Base-by-base conservation (phyloP, 1,140 invertebrate genomes). In the Zaprionus inermis region DNA sequence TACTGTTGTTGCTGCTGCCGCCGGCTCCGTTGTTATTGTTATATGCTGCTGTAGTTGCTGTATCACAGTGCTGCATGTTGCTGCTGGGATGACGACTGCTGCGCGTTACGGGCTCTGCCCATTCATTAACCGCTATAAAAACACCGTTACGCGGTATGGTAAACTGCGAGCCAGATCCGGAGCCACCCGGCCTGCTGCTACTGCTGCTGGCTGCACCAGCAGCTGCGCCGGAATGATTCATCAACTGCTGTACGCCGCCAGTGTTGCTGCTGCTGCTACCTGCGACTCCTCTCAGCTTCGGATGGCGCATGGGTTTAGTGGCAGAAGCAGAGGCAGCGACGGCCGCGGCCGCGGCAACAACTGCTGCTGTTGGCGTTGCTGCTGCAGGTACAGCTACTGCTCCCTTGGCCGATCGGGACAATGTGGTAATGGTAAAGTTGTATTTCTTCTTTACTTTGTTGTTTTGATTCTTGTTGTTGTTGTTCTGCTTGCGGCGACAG, bases 61-160 rank as follows among this genome's bases (percentile, higher is more conserved):
- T 76, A 76, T 76, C 73, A 76, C 73, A 76, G 9, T 64, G 71
- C 24, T 86, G 54, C 57, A 58, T 69, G 55, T 51, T 58, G 56
- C 30, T 64, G 55, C 51, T 59, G 60, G n/a, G 44, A 18, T 49
- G 44, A 44, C 44, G 44, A 49, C 11, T n/a, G 38, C 49, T 59
- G 55, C 36, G 63, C 24, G 52, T 55, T 41, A 61, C 51, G 11
- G 76, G 79, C 76, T 89, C 82, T 24, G 86, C 74, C 91, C 91
- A 92, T 76, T 92, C 91, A 64, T 92, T 92, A 18, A 92, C 91
- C 6, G 91, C 91, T 63, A 92, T 92, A 32, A 92, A 89, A 14
- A 92, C 81, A 56, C 89, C 82, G 36, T 92, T 92, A 30, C 83
- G 76, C 24, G 91, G 86, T 64, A 92, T 81, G n/a, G 81, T 92